phyloP scores from a whole-genome alignment of 2,797 vertebrate species.

The Muscicapa striata region DNA sequence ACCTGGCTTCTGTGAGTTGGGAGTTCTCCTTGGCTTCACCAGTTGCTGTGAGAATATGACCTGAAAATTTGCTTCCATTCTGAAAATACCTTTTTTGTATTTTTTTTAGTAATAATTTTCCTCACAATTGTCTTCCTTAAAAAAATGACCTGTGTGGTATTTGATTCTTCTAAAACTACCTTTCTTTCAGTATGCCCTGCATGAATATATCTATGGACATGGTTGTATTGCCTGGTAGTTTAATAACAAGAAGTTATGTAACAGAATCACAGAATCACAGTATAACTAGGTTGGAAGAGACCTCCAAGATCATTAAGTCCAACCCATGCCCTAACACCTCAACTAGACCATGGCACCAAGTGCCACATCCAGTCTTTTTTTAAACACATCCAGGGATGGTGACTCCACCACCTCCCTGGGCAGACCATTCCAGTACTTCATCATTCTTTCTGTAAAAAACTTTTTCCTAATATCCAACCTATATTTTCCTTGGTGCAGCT shows the following conservation, averaged over 20 bases:
- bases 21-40: not conserved
- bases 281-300: not conserved
- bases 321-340: not conserved
- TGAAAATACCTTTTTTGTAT: fast-evolving
- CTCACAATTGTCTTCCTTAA: not conserved
- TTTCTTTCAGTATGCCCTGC: not conserved
- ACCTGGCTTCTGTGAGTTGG: fast-evolving
- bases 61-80: not conserved
- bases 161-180: not conserved
- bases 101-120: not conserved
- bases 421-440: not conserved
- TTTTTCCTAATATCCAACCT: not conserved
- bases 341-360: not conserved
- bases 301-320: not conserved
- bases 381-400: not conserved
- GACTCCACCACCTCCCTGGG: fast-evolving
- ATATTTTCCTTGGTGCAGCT: fast-evolving
- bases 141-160: not conserved
- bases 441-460: not conserved
- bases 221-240: not conserved
- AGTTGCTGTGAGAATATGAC: not conserved
- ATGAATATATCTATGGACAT: not conserved
- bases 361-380: not conserved
- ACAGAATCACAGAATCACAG: not conserved
- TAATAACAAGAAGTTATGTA: not conserved